These are phyloP conservation scores for Arbacia lixula DNA, from an alignment of 53 echinoderm and acorn worm genomes.

Conservation along the genomic window DNA sequence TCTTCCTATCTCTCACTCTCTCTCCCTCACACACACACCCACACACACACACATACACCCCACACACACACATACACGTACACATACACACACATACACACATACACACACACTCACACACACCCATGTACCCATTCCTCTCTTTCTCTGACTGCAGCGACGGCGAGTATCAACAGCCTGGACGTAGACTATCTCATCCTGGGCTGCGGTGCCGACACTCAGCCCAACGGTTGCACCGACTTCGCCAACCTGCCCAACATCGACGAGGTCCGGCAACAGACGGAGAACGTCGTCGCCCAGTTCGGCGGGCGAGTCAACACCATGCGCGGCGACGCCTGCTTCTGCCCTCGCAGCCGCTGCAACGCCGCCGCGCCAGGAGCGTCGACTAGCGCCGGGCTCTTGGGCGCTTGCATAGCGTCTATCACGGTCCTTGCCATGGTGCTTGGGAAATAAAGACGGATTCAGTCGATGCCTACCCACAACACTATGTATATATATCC, in stretches of 20 bases:
- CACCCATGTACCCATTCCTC: too few relatives aligned
- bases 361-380: slow-evolving; percentile 1
- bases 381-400: neutral
- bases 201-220: slow-evolving; percentile 17
- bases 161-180: slow-evolving; percentile 10
- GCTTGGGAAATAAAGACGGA: slow-evolving; percentile 11
- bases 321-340: slow-evolving; percentile 39
- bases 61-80: too few relatives aligned
- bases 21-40: too few relatives aligned
- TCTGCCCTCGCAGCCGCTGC: slow-evolving; percentile 29
- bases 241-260: slow-evolving; percentile 31
- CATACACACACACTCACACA: too few relatives aligned
- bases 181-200: slow-evolving; percentile 38
- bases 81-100: too few relatives aligned
- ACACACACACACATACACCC: too few relatives aligned
- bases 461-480: too few relatives aligned
- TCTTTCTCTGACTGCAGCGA: too few relatives aligned
- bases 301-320: slow-evolving; percentile 34
- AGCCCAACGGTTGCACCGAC: slow-evolving; percentile 27
- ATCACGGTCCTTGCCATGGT: neutral
- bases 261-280: slow-evolving; percentile 23
- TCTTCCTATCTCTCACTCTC: too few relatives aligned
- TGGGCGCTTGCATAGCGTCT: neutral
- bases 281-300: slow-evolving; percentile 2
- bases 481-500: too few relatives aligned